phyloP scores from a whole-genome alignment of 1,140 invertebrate species.

The Orchesella cincta region DNA sequence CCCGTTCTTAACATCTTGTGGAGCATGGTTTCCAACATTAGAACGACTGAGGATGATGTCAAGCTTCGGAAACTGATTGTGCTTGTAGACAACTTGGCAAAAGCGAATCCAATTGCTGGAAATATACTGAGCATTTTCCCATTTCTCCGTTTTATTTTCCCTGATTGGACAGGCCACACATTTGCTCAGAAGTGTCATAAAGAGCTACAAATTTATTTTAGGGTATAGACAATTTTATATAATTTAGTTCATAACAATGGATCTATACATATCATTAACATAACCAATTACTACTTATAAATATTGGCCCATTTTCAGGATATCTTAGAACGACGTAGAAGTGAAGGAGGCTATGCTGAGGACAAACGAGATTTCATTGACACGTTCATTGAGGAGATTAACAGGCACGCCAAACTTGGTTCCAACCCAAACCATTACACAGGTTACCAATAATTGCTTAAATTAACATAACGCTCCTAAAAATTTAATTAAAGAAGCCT shows the following conservation, averaged over 20 bases:
- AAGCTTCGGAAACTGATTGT: slow-evolving; percentile 29
- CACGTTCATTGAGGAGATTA: slow-evolving; percentile 19
- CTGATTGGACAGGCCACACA: slow-evolving; percentile 14
- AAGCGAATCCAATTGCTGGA: slow-evolving; percentile 4
- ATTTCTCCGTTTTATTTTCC: slow-evolving; percentile 25
- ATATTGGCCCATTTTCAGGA: too few relatives aligned
- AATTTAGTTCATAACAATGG: neutral
- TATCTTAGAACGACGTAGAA: neutral
- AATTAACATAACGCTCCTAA: neutral
- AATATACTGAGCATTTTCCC: slow-evolving; percentile 30
- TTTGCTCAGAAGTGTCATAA: slow-evolving; percentile 7
- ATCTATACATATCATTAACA: neutral
- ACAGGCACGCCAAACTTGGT: neutral
- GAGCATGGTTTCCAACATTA: slow-evolving; percentile 53
- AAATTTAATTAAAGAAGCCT: neutral
- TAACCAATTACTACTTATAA: too few relatives aligned
- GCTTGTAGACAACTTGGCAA: slow-evolving; percentile 36
- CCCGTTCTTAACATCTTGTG: slow-evolving; percentile 56
- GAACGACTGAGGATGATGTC: slow-evolving; percentile 21
- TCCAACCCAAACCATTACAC: slow-evolving; percentile 28
- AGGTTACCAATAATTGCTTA: slow-evolving; percentile 1
- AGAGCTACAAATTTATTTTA: slow-evolving; percentile 11
- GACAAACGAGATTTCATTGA: slow-evolving; percentile 27
- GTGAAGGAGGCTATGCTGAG: neutral
- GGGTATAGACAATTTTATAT: slow-evolving; percentile 1